Base-by-base conservation (phyloP, 2,888 invertebrate genomes). In the Amiota communis region DNA sequence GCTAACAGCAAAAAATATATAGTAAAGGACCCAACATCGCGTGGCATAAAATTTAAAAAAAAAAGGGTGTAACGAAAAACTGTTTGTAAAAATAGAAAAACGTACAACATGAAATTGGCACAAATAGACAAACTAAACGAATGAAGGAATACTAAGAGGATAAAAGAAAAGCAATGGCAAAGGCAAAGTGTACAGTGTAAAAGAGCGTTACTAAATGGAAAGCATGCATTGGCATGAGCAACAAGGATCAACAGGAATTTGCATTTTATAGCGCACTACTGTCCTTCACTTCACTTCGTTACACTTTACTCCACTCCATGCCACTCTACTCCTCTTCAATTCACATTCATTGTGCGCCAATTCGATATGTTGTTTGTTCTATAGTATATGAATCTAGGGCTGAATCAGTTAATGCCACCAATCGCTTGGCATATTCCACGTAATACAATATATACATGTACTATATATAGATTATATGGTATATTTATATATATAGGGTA, bases 161-260 rank as follows among this genome's bases (percentile, higher is more conserved):
- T 11, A 64, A 20, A 17, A 53, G 53, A 36, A 36, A 36, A 6
- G 36, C 36, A 36, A 36, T 4, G 46, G 70, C 59, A 70, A 46
- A 23, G 23, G 23, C 23, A 23, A 12, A 36, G 36, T n/a, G n/a
- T 36, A 48, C 20, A 36, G 53, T 15, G 9, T 67, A 36, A 36
- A 36, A 6, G 36, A 36, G 36, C 36, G 8, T 36, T 36, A 74
- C 77, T 79, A 81, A 84, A 83, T 80, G 85, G 77, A 83, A 80
- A 76, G 72, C 69, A 83, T 85, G 85, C 86, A 76, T 68, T 82
- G 79, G 83, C 86, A 83, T 80, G 77, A 84, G 79, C 77, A 76
- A 84, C 82, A 83, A 79, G 84, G 83, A 83, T 83, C 86, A 84
- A 79, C 84, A 82, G 80, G 83, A 83, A 83, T 83, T 83, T 85